Evolutionary conservation across 1,140 invertebrate genomes (phyloP), one percentile per base, ranked within the genome.

Genomic region (Euglossa dilemma): DNA sequence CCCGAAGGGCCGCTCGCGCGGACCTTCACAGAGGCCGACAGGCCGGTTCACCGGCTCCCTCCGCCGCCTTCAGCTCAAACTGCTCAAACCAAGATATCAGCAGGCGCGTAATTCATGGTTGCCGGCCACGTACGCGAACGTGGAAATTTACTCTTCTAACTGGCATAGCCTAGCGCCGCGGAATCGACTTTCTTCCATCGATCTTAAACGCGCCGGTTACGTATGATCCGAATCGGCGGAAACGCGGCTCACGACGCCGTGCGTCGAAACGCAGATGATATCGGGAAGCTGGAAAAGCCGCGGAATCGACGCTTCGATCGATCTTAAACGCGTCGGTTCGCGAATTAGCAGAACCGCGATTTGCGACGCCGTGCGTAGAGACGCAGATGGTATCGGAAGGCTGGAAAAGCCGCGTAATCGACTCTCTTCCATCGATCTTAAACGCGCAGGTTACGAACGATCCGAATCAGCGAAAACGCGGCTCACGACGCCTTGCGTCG

Each of bases 1-100:
- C 92, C 92, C 89, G 88, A 85, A 92, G 92, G 89, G 89, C 84
- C 87, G 81, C 85, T 87, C 84, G 76, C 75, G 87, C 91, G 89
- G 88, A 75, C 87, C 84, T 90, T 89, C 88, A 86, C 73, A 81
- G 80, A 77, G 76, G 83, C 91, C 90, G 90, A 90, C 87, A 88
- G 36, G 87, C 87, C 90, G 70, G 76, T 77, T 87, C 73, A 66
- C 81, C 57, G 72, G 82, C 77, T 84, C 85, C 74, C 43, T 57
- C 23, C 43, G 9, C 66, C 66, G 72, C n/a, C 50, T 52, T 71
- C 28, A 56, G 72, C 79, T 86, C 64, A 56, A 73, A 61, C 81
- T 45, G 67, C 57, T 83, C 66, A 78, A 89, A 90, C 87, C 84
- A 90, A 92, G 90, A 91, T 92, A 91, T 90, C 85, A 89, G 85